Conservation (phyloP, 2,888 invertebrate species). For the Limnephilus rhombicus region DNA sequence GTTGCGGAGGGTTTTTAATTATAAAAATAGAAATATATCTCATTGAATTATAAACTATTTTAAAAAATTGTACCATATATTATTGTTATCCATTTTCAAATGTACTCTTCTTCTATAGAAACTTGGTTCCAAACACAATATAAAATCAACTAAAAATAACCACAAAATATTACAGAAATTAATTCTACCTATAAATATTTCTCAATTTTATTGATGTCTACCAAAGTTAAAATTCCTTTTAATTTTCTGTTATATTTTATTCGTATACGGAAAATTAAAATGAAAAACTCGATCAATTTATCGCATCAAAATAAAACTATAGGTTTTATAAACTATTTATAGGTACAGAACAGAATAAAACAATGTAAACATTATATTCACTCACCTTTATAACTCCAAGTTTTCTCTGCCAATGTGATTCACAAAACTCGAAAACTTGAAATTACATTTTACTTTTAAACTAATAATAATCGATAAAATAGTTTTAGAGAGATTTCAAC, state of each 20-base stretch:
- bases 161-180: neutral
- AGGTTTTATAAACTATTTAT: neutral
- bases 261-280: neutral
- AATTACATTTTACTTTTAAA: constrained; percentile 39
- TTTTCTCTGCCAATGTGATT: neutral
- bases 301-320: neutral
- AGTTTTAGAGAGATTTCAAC: neutral
- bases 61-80: no score
- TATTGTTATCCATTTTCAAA: no score
- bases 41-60: no score
- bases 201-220: neutral
- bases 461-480: constrained; percentile 28
- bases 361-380: neutral
- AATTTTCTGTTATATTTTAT: neutral
- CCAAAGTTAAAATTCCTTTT: neutral
- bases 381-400: constrained; percentile 1
- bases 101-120: neutral
- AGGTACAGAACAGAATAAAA: neutral
- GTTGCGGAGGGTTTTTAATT: no score
- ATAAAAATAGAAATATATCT: no score
- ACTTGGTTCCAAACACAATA: neutral
- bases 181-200: neutral
- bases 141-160: neutral
- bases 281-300: neutral
- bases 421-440: constrained; percentile 7